phyloP scores from a whole-genome alignment of 2,113 vertebrate genomes.

The Castor canadensis region DNA sequence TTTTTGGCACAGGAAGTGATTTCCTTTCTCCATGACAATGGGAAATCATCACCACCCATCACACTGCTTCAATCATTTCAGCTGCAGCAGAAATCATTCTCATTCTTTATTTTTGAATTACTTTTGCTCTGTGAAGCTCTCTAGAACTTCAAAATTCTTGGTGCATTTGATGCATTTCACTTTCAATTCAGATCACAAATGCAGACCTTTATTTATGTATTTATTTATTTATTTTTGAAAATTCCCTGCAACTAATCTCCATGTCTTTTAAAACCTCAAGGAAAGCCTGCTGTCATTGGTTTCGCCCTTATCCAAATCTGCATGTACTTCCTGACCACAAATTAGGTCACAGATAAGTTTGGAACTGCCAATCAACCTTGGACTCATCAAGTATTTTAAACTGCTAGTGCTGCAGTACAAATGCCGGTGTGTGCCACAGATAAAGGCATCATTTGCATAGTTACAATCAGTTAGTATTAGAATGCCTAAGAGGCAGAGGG shows the following conservation, averaged over 20 bases:
- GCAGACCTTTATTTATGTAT: not conserved
- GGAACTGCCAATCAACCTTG: slow-evolving; percentile 72
- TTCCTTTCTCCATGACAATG: not conserved
- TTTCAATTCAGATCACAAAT: slow-evolving; percentile 39
- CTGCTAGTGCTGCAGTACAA: slow-evolving; percentile 46
- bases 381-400: slow-evolving; percentile 72
- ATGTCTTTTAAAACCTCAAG: slow-evolving; percentile 50
- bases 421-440: slow-evolving; percentile 61
- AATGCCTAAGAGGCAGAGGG: slow-evolving; percentile 53
- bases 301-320: slow-evolving; percentile 65
- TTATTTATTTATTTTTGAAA: not conserved
- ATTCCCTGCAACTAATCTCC: slow-evolving; percentile 13
- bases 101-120: slow-evolving; percentile 61
- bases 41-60: slow-evolving; percentile 34
- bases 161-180: slow-evolving; percentile 31
- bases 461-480: slow-evolving; percentile 75
- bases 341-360: slow-evolving; percentile 71
- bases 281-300: slow-evolving; percentile 22
- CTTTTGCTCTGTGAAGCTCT: slow-evolving; percentile 49
- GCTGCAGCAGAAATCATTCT: slow-evolving; percentile 19
- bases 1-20: not conserved
- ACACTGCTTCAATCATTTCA: slow-evolving; percentile 30
- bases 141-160: slow-evolving; percentile 56
- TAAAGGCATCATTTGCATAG: slow-evolving; percentile 77
- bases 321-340: slow-evolving; percentile 59